Conservation (phyloP, 2,797 vertebrate species). For the Heliangelus exortis region DNA sequence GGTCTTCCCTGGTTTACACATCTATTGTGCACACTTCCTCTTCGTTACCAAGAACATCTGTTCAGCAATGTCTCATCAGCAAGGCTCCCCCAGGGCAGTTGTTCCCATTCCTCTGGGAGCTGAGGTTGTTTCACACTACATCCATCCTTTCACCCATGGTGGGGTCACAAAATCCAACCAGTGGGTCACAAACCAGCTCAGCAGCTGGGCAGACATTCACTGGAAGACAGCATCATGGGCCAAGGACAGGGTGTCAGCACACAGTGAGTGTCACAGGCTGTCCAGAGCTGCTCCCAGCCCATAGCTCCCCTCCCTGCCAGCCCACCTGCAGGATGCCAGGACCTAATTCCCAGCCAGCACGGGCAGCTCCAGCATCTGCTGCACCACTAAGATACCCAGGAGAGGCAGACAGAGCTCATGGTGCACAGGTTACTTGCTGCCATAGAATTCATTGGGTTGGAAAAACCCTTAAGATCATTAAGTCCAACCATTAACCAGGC, state of each 20-base stretch:
- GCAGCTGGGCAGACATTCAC: background rate
- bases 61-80: too few relatives aligned
- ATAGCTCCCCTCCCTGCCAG: background rate
- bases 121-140: too few relatives aligned
- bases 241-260: background rate
- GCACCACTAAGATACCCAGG: background rate
- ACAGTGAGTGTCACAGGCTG: background rate
- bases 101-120: too few relatives aligned
- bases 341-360: background rate
- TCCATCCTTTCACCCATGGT: background rate
- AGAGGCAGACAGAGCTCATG: background rate
- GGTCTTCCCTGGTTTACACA: too few relatives aligned
- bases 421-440: background rate
- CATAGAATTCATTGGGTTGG: too few relatives aligned
- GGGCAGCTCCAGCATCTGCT: background rate
- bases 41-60: too few relatives aligned
- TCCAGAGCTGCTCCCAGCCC: background rate
- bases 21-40: too few relatives aligned
- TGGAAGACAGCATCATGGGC: accelerated
- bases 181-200: background rate
- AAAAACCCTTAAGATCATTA: too few relatives aligned
- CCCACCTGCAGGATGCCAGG: background rate
- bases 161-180: background rate
- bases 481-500: too few relatives aligned
- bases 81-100: too few relatives aligned